phyloP scores from a whole-genome alignment of 2,113 vertebrate species.

The Nycticorax nycticorax region DNA sequence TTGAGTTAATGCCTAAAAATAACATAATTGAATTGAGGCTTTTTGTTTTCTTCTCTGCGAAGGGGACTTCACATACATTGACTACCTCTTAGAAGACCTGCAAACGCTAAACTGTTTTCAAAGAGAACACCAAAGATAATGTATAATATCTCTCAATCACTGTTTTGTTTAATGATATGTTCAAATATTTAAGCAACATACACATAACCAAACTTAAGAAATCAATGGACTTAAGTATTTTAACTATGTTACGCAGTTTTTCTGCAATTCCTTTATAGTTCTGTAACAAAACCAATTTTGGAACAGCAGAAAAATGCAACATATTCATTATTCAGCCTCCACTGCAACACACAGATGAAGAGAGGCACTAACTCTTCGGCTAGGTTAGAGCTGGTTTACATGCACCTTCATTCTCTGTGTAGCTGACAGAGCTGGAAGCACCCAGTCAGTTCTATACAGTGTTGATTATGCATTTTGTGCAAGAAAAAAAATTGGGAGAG shows the following conservation, averaged over 20 bases:
- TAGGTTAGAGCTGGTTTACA: not conserved
- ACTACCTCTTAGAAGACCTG: not conserved
- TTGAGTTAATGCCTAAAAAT: constrained; percentile 10
- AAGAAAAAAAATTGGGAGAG: not conserved
- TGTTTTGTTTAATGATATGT: not conserved
- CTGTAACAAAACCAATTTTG: not conserved
- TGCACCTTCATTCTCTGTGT: not conserved
- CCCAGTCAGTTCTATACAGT: not conserved
- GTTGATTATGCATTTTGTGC: not conserved
- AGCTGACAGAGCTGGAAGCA: not conserved
- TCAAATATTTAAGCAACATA: not conserved
- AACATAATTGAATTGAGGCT: not conserved
- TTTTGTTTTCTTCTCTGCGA: constrained; percentile 11
- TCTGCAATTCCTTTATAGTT: not conserved
- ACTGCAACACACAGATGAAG: not conserved
- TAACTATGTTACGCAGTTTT: not conserved
- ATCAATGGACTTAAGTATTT: not conserved
- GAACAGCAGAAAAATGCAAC: not conserved
- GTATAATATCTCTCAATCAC: not conserved
- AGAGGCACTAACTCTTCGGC: not conserved
- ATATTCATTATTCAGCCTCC: not conserved
- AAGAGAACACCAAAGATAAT: not conserved
- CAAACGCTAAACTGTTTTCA: not conserved
- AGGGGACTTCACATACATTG: not conserved
- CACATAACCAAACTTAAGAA: not conserved